These are phyloP conservation scores for Saxidomus purpurata DNA, from an alignment of 1,140 invertebrate genomes.

Conservation along the genomic window DNA sequence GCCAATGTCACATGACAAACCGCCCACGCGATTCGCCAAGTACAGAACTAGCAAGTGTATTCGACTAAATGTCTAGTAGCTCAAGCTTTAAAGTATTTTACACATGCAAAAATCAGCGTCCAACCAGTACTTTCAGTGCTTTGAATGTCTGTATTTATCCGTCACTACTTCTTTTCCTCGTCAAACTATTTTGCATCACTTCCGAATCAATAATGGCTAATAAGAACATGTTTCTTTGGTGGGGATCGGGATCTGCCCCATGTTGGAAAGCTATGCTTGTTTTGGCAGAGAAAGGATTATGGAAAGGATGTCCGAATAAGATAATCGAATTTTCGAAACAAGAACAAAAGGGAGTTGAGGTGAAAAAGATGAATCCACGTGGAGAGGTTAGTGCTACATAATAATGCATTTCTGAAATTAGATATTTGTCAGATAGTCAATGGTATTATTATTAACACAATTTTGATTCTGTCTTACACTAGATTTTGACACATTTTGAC, in stretches of 20 bases:
- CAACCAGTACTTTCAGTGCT: no score
- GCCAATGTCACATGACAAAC: no score
- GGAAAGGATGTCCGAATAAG: conserved; percentile 63
- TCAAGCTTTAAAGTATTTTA: no score
- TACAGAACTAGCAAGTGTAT: no score
- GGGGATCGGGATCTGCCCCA: conserved; percentile 78
- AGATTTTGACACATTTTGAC: no score
- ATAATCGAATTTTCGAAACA: conserved; percentile 71
- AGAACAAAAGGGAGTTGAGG: conserved; percentile 73
- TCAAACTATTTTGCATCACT: not conserved
- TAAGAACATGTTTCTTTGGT: conserved; percentile 67
- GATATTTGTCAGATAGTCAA: no score
- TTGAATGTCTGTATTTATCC: not conserved
- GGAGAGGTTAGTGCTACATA: conserved; percentile 71
- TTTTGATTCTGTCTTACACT: no score
- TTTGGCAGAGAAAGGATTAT: conserved; percentile 75
- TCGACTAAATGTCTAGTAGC: no score
- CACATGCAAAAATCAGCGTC: no score
- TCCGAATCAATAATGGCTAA: not conserved
- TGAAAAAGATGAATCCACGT: conserved; percentile 73
- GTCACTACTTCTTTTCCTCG: not conserved
- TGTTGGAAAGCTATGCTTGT: conserved; percentile 77
- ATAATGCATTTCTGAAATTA: no score
- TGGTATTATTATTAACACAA: no score
- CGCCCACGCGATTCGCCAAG: no score